These are phyloP conservation scores for Tautogolabrus adspersus DNA, from an alignment of 2,113 vertebrate species.

Conservation along the genomic window DNA sequence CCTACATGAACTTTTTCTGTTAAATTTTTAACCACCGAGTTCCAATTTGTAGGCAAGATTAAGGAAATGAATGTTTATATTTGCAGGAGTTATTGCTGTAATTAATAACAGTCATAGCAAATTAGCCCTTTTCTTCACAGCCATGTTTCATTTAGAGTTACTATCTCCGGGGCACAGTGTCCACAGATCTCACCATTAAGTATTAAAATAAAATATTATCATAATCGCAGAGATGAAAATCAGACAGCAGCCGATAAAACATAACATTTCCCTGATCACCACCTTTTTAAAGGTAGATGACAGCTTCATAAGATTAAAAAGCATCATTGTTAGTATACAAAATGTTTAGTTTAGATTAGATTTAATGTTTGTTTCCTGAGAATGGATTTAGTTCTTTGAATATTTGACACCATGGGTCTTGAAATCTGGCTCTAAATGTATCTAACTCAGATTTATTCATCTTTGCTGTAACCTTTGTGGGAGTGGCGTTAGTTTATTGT, in stretches of 20 bases:
- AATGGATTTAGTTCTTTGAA: slow-evolving; percentile 6
- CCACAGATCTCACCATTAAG: not conserved
- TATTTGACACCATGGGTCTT: not conserved
- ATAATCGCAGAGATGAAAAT: not conserved
- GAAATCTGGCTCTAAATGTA: not conserved
- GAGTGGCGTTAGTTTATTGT: slow-evolving; percentile 31
- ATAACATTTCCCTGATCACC: not conserved
- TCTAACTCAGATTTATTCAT: slow-evolving; percentile 9
- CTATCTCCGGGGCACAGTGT: not conserved
- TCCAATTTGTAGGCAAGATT: no score
- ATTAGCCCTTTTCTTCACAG: no score
- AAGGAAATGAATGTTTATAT: no score
- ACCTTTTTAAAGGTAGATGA: no score
- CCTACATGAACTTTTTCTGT: not conserved
- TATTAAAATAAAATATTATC: not conserved
- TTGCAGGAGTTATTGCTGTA: no score
- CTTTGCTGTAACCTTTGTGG: not conserved
- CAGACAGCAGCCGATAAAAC: not conserved
- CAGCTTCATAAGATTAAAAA: not conserved
- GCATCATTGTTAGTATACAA: not conserved
- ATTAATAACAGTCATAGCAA: no score
- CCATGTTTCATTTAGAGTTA: not conserved
- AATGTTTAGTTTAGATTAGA: slow-evolving; percentile 10
- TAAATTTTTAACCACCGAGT: not conserved
- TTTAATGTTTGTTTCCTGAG: slow-evolving; percentile 8